phyloP scores from a whole-genome alignment of 2,888 invertebrate genomes.

The Xylophagus ater region DNA sequence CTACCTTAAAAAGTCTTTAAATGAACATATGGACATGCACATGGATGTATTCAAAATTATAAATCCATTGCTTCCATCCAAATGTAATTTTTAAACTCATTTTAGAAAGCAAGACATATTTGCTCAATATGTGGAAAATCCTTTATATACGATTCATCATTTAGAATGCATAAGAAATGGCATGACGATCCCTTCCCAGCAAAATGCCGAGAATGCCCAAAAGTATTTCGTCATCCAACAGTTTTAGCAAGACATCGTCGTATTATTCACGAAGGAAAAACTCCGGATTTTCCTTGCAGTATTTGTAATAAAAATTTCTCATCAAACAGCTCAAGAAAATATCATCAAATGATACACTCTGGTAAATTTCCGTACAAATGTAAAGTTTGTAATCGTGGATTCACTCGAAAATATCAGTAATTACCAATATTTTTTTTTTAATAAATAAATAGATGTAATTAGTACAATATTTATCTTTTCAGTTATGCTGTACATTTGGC shows the following conservation, averaged over 20 bases:
- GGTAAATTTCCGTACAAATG: neutral
- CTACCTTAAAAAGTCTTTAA: too few relatives aligned
- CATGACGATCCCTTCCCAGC: neutral
- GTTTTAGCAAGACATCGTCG: neutral
- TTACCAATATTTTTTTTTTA: too few relatives aligned
- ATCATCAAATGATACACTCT: neutral
- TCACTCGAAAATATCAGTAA: too few relatives aligned
- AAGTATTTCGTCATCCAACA: neutral
- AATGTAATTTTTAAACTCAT: too few relatives aligned
- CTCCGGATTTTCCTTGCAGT: neutral
- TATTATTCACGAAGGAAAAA: neutral
- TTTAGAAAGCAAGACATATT: too few relatives aligned
- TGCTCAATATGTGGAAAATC: neutral
- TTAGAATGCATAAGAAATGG: neutral
- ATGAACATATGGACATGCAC: too few relatives aligned
- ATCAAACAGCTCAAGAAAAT: neutral
- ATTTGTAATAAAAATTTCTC: neutral
- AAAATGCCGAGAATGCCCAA: neutral
- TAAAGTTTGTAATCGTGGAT: too few relatives aligned
- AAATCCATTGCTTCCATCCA: too few relatives aligned
- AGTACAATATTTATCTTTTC: too few relatives aligned
- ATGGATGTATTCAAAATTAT: too few relatives aligned
- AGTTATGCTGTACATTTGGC: too few relatives aligned
- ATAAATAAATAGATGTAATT: too few relatives aligned
- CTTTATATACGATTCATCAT: neutral